phyloP scores from a whole-genome alignment of 2,113 vertebrate genomes.

The Aptenodytes forsteri region DNA sequence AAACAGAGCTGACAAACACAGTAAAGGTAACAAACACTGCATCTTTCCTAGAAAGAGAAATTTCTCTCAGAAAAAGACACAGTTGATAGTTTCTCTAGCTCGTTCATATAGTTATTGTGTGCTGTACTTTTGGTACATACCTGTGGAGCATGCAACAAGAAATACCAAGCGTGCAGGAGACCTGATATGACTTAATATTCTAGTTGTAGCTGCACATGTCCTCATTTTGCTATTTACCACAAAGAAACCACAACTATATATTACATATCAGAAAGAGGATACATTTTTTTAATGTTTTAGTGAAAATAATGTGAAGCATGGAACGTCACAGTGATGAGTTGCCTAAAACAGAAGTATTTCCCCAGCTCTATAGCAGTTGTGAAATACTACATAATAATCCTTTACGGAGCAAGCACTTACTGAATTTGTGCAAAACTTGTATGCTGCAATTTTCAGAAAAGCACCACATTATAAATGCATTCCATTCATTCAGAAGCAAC shows the following conservation, averaged over 20 bases:
- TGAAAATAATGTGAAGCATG: neutral
- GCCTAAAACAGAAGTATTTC: neutral
- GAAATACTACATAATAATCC: neutral
- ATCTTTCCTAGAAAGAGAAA: neutral
- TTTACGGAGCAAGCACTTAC: neutral
- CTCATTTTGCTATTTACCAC: neutral
- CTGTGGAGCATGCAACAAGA: neutral
- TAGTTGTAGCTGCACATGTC: fast-evolving
- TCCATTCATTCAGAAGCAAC: constrained; percentile 57
- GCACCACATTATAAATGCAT: constrained; percentile 29
- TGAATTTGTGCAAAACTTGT: neutral
- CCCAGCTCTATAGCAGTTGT: neutral
- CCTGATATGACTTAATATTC: neutral
- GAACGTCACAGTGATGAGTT: neutral
- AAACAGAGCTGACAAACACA: neutral
- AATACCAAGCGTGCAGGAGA: neutral
- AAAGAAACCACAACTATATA: neutral
- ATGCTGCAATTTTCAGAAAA: constrained; percentile 46
- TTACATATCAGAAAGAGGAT: neutral
- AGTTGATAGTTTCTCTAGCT: neutral
- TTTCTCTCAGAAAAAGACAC: neutral
- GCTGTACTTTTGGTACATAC: neutral
- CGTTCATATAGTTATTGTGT: fast-evolving
- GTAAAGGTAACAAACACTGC: neutral
- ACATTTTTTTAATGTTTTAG: neutral